Conservation (phyloP, 2,888 invertebrate genomes). For the Pycnomerus fuliginosus region DNA sequence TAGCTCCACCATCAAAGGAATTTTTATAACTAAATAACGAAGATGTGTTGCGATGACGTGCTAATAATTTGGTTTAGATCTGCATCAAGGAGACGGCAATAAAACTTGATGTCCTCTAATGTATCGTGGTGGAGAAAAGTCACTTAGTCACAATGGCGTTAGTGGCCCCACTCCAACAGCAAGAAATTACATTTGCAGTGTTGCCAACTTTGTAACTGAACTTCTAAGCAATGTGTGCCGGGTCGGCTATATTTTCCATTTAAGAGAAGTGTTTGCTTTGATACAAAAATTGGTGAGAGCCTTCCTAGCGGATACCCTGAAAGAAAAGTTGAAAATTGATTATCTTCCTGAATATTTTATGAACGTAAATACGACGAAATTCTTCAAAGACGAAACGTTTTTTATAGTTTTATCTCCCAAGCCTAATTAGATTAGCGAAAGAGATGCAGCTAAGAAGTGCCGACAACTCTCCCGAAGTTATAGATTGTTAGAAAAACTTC, state of each 20-base stretch:
- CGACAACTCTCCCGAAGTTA: no score
- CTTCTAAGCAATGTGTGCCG: conserved; percentile 1
- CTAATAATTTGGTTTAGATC: conserved; percentile 6
- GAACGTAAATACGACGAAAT: neutral
- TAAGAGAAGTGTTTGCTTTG: conserved; percentile 4
- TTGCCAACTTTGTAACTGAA: conserved; percentile 8
- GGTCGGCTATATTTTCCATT: conserved; percentile 3
- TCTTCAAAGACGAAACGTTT: no score
- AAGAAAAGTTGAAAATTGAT: conserved; percentile 5
- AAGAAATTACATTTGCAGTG: conserved; percentile 9
- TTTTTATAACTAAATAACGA: no score
- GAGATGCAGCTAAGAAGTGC: no score
- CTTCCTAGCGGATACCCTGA: conserved; percentile 1
- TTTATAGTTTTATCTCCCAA: no score
- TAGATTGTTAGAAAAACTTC: no score
- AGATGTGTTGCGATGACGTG: no score
- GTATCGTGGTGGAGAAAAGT: conserved; percentile 4
- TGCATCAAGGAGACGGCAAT: conserved; percentile 4
- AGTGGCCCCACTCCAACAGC: conserved; percentile 9
- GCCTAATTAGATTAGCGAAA: no score
- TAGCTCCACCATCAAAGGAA: no score
- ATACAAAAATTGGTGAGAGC: conserved; percentile 7
- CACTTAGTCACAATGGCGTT: conserved; percentile 9
- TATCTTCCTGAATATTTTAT: conserved; percentile 6
- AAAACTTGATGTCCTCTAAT: conserved; percentile 9